These are phyloP conservation scores for Taenaris catops DNA, from an alignment of 2,888 invertebrate species.

Conservation along the genomic window DNA sequence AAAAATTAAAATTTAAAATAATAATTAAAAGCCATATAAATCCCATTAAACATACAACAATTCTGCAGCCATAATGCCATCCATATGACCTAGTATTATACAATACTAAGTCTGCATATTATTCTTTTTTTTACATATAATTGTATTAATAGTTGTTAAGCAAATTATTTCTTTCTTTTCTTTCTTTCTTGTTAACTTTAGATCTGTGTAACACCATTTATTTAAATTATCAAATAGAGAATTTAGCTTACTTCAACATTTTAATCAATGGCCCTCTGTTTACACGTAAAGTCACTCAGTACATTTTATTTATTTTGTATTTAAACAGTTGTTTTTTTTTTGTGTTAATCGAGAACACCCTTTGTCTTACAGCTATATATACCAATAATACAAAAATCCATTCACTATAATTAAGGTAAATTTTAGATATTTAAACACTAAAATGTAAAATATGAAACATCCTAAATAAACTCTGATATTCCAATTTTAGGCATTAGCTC, in stretches of 20 bases:
- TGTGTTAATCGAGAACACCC: slow-evolving; percentile 75
- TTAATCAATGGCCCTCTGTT: slow-evolving; percentile 79
- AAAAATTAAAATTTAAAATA: too few relatives aligned
- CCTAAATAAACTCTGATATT: slow-evolving; percentile 81
- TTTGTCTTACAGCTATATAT: slow-evolving; percentile 74
- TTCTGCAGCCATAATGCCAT: too few relatives aligned
- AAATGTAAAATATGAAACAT: slow-evolving; percentile 80
- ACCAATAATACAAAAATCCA: slow-evolving; percentile 80
- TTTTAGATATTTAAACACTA: slow-evolving; percentile 79
- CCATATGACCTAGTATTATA: too few relatives aligned
- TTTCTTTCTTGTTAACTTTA: too few relatives aligned
- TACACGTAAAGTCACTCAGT: slow-evolving; percentile 80
- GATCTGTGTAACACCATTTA: too few relatives aligned
- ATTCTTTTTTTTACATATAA: too few relatives aligned
- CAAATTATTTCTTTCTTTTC: too few relatives aligned
- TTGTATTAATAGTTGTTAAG: too few relatives aligned
- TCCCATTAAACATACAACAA: too few relatives aligned
- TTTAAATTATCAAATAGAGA: slow-evolving; percentile 76
- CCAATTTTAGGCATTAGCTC: slow-evolving; percentile 79
- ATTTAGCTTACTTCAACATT: slow-evolving; percentile 77
- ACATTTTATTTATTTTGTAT: slow-evolving; percentile 73
- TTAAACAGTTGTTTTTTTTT: slow-evolving; percentile 71
- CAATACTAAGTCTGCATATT: too few relatives aligned
- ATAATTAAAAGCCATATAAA: too few relatives aligned
- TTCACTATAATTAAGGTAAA: slow-evolving; percentile 79